Conservation (phyloP, 2,113 vertebrate genomes). For the Apeltes quadracus region DNA sequence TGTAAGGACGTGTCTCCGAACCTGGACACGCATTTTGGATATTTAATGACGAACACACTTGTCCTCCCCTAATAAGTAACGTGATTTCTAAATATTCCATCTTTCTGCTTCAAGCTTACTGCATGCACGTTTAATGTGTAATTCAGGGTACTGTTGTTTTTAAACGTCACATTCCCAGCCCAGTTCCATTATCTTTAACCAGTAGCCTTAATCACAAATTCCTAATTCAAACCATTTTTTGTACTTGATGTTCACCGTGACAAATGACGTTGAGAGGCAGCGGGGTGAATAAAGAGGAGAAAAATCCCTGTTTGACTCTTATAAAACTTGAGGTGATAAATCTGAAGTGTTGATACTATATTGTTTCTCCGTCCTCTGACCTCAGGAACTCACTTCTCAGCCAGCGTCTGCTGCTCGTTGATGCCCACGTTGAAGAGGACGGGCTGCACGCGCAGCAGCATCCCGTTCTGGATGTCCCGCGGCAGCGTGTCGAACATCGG, state of each 20-base stretch:
- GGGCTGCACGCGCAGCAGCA: conserved; percentile 96
- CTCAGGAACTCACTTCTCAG: conserved; percentile 88
- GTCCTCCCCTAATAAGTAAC: not conserved
- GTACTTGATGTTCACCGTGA: not conserved
- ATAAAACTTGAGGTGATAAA: not conserved
- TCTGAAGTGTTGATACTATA: not conserved
- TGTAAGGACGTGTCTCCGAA: conserved; percentile 97
- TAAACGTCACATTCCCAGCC: not conserved
- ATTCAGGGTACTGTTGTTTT: not conserved
- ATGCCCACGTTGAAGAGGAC: conserved; percentile 97
- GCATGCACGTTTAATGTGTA: not conserved
- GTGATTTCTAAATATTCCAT: not conserved
- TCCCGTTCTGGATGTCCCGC: conserved; percentile 96
- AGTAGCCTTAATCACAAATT: not conserved
- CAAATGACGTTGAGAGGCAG: not conserved
- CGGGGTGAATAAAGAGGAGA: not conserved
- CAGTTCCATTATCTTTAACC: not conserved
- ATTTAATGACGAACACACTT: not conserved
- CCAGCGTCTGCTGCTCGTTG: conserved; percentile 97
- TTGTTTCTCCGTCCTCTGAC: not conserved
- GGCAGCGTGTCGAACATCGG: conserved; percentile 92
- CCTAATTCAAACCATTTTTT: not conserved
- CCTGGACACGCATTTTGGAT: conserved; percentile 70
- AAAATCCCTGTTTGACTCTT: not conserved
- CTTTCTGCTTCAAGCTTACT: not conserved